Conservation (phyloP, 2,888 invertebrate species). For the Lobophora halterata region DNA sequence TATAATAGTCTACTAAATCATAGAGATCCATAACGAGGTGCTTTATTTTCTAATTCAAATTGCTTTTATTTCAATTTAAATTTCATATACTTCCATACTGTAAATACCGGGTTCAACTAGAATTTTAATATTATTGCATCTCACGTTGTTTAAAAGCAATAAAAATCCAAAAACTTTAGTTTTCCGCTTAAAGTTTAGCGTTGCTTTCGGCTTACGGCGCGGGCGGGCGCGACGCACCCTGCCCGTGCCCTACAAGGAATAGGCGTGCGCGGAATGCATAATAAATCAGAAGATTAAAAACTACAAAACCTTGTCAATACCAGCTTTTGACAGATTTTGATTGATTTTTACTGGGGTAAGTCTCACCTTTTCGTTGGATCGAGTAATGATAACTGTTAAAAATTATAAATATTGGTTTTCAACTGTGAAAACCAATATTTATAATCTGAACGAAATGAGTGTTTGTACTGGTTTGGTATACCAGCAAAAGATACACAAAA, state of each 20-base stretch:
- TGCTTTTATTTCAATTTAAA: too few relatives aligned
- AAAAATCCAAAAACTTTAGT: constrained; percentile 74
- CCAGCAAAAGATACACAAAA: too few relatives aligned
- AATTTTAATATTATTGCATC: constrained; percentile 72
- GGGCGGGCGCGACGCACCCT: constrained; percentile 55
- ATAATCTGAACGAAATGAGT: constrained; percentile 8
- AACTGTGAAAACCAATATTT: too few relatives aligned
- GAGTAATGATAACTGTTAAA: too few relatives aligned
- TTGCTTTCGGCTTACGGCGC: constrained; percentile 45
- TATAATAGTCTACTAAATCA: too few relatives aligned
- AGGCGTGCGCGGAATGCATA: constrained; percentile 78
- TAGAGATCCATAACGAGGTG: too few relatives aligned
- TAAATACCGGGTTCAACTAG: constrained; percentile 45
- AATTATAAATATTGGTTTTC: too few relatives aligned
- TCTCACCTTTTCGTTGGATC: not conserved
- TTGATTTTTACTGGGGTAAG: constrained; percentile 14
- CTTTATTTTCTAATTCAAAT: too few relatives aligned
- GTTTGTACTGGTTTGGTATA: too few relatives aligned
- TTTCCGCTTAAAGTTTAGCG: constrained; percentile 70
- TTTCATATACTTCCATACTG: too few relatives aligned
- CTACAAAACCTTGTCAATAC: constrained; percentile 75
- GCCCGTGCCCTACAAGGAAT: constrained; percentile 72
- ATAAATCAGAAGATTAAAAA: constrained; percentile 77
- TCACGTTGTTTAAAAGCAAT: constrained; percentile 77
- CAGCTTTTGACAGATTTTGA: constrained; percentile 42